Evolutionary conservation across 2,113 vertebrate species (phyloP), one percentile per base, ranked within the genome.

Genomic region (Lycocorax pyrrhopterus): DNA sequence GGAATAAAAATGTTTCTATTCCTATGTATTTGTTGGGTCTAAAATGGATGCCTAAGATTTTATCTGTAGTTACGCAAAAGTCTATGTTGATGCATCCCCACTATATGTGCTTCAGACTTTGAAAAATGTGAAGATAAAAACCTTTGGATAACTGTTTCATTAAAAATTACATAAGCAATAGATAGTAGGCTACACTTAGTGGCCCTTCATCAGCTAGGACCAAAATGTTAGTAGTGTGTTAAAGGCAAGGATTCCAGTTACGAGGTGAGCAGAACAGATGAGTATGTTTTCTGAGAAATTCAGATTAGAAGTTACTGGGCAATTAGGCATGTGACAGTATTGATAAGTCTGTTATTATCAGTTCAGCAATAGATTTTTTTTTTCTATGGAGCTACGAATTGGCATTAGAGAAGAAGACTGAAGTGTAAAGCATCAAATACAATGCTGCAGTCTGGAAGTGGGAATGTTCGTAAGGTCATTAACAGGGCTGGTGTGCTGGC

Each of bases 91-190:
- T 76, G 69, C 51, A 80, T 87, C 62, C 23, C 51, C n/a, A 49
- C 43, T 87, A 0, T 37, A 39, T 49, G 75, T 95, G 85, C 78
- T 91, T 73, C 66, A 83, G 55, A 66, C 76, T 59, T 80, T 44
- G 6, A 53, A 49, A 89, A 89, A 79, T 23, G 32, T 90, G 84
- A 78, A 52, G 21, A 39, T 88, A 76, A 63, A 49, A 71, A 33
- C 29, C 33, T 78, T 82, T 87, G 64, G 60, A 10, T 78, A 69
- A 90, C 87, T 96, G 59, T 90, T 89, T 56, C 59, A 55, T 56
- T 87, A 52, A 94, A 95, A 97, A 88, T 49, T 33, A 37, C 63
- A 43, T 83, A 76, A 94, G 91, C 94, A 94, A 89, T 88, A 96
- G 89, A 29, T 75, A 85, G 78, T 71, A 90, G 84, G 74, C 89